Percentiles rank a stretch among this genome's conserved stretches.
Conservation (phyloP, 2,797 vertebrate species). For the Microcaecilia unicolor region DNA sequence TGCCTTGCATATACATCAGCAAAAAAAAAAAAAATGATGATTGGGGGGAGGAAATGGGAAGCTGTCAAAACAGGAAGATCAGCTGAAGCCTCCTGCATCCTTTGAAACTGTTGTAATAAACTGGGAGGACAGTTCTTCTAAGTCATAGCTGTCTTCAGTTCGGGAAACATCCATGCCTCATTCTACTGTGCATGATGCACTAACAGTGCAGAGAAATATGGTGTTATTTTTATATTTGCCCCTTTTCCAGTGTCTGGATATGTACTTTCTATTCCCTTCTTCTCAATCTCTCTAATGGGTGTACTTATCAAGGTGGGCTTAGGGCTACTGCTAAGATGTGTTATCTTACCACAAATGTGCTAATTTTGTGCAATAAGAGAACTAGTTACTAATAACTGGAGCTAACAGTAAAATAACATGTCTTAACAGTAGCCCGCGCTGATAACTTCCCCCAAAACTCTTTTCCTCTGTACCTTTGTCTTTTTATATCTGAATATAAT, state of each 20-base stretch:
- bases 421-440: no score
- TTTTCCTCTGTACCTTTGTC: neutral
- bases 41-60: neutral
- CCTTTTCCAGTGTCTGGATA: conserved; percentile 17
- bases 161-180: conserved; percentile 27
- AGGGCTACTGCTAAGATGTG: no score
- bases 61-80: conserved; percentile 46
- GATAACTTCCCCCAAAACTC: no score
- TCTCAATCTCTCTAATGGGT: no score
- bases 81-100: conserved; percentile 39
- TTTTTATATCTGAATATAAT: no score
- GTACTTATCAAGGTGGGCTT: no score
- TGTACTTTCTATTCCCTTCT: neutral
- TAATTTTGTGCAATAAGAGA: no score
- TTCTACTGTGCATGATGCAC: neutral
- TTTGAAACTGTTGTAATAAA: conserved; percentile 34
- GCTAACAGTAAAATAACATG: no score
- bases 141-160: conserved; percentile 37
- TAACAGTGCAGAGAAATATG: conserved; percentile 4
- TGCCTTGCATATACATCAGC: neutral
- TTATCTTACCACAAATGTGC: no score
- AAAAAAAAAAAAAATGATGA: neutral
- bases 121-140: conserved; percentile 41
- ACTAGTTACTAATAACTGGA: no score
- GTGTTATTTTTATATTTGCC: neutral